Base-by-base conservation (phyloP, 2,888 invertebrate genomes). In the Dexiosoma caninum region DNA sequence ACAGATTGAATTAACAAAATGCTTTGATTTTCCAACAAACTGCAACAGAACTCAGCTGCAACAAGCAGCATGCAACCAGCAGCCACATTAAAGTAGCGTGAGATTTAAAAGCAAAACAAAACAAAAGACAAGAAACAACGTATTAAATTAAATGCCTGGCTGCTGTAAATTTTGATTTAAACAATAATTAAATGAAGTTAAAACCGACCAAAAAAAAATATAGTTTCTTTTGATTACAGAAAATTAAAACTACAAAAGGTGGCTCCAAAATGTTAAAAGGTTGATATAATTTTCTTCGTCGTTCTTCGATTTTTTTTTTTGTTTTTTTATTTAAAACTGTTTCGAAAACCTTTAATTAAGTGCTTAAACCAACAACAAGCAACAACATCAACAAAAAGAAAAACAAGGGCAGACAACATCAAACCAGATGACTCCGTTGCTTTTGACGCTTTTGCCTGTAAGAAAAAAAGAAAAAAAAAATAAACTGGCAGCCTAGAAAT, bases 311-410 rank as follows among this genome's bases (percentile, higher is more conserved):
- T 19, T 1, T 12, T 30, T 14, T 49, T 23, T 40, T 44, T 37
- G 3, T 37, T 12, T n/a, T 51, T 9, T 30, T 30, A 51, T 30
- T n/a, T 19, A 27, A 51, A 55, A 55, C 16, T 46, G 37, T 51
- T 59, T 70, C 59, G 66, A 80, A 71, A 76, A 60, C 76, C 66
- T 67, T 76, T 53, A 80, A 76, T 71, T 80, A 66, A 62, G 16
- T 46, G 32, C 32, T 67, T 75, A 9, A 71, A 80, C n/a, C 32
- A n/a, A n/a, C n/a, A n/a, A n/a, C 27, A 67, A 55, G 9, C 32
- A 35, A 51, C 14, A 9, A 9, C 27, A 6, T 27, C 4, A 5
- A 44, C 16, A 60, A 7, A 12, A 14, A 49, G 30, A 69, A 44
- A 4, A 2, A 19, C 8, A 16, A 16, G 14, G 2, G 10, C 23